Base-by-base conservation (phyloP, 2,113 vertebrate genomes). In the Halichoerus grypus region DNA sequence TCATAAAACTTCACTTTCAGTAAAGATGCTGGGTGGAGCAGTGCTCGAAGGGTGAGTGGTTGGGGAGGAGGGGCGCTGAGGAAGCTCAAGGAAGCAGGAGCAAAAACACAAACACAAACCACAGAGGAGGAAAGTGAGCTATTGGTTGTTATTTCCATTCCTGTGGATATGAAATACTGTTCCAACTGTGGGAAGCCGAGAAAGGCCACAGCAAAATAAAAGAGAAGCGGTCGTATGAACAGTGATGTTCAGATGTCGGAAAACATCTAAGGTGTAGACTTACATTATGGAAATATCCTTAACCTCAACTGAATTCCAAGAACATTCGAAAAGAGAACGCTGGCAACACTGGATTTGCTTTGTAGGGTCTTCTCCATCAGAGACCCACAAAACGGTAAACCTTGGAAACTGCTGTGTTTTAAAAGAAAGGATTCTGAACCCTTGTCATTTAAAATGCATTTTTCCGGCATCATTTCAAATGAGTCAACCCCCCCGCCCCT, bases 91-190 rank as follows among this genome's bases (percentile, higher is more conserved):
- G 76, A 96, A 96, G 87, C 87, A 61, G 86, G 95, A 93, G 95
- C 24, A 49, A 97, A 95, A 89, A 96, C 94, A 98, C 96, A 98
- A 98, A 98, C 96, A 96, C 18, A 93, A 69, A 67, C 97, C 79
- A 3, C 92, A 92, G 97, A 96, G 96, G 97, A 98, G 55, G 97
- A 98, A 97, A 96, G 84, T 88, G 96, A 97, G 31, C 9, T 94
- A 98, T 98, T 97, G 93, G 83, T 95, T 98, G 96, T 98, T 98
- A 76, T 97, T 98, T 98, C 63, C 19, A 80, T 98, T 98, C 97
- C 96, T 98, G 97, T 97, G 97, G 98, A 83, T 97, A 61, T 82
- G 65, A 84, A 97, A 98, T 67, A 28, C 88, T 82, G 97, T 83
- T 86, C 81, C 96, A 95, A 63, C 4, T 65, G 94, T 95, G 63